Evolutionary conservation across 2,888 invertebrate genomes (phyloP).

Genomic region (Nemurella pictetii): DNA sequence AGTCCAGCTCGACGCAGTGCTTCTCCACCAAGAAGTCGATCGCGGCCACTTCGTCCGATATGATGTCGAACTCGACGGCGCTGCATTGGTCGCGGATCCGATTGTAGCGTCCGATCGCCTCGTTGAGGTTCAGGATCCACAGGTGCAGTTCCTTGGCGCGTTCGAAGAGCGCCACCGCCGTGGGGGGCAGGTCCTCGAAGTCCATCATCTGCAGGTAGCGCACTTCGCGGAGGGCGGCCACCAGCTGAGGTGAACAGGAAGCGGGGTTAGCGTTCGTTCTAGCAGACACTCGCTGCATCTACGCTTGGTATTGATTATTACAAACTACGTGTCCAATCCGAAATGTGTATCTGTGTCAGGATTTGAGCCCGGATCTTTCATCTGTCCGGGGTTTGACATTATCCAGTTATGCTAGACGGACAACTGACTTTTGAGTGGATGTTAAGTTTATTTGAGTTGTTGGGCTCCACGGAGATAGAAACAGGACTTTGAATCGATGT

Average conservation of each 20-base stretch:
- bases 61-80: constrained; percentile 75
- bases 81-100: constrained; percentile 72
- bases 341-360: too few relatives aligned
- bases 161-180: constrained; percentile 66
- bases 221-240: constrained; percentile 76
- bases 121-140: constrained; percentile 47
- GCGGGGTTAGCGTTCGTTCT: too few relatives aligned
- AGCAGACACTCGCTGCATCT: too few relatives aligned
- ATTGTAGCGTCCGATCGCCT: constrained; percentile 63
- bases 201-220: constrained; percentile 73
- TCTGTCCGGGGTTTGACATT: too few relatives aligned
- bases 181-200: constrained; percentile 63
- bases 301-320: too few relatives aligned
- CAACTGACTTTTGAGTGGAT: too few relatives aligned
- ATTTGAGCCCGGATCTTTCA: too few relatives aligned
- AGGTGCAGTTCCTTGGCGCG: constrained; percentile 69
- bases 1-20: constrained; percentile 71
- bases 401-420: too few relatives aligned
- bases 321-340: too few relatives aligned
- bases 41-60: constrained; percentile 72
- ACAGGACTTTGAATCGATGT: too few relatives aligned
- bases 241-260: constrained; percentile 57
- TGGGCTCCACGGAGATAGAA: too few relatives aligned
- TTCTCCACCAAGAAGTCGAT: constrained; percentile 71
- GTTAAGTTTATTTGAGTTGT: too few relatives aligned